phyloP scores from a whole-genome alignment of 2,113 vertebrate genomes.

The Anoura caudifer region DNA sequence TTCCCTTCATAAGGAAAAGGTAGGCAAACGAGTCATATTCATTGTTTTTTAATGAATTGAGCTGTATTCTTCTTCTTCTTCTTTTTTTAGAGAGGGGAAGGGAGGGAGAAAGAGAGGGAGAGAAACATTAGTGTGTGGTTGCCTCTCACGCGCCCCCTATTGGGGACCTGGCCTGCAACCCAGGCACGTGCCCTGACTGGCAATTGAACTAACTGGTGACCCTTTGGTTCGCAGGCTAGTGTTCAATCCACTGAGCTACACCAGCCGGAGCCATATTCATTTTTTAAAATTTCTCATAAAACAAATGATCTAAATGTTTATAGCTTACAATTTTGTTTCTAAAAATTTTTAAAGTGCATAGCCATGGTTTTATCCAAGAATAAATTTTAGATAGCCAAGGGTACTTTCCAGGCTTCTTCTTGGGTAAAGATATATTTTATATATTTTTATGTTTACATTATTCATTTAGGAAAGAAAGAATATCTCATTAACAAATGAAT shows the following conservation, averaged over 20 bases:
- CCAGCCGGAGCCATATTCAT: not conserved
- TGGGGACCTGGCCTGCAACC: no score
- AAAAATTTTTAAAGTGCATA: not conserved
- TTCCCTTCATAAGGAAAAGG: not conserved
- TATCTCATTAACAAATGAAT: not conserved
- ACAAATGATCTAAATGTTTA: not conserved
- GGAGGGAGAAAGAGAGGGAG: no score
- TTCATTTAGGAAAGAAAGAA: not conserved
- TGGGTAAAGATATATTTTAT: not conserved
- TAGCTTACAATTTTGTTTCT: not conserved
- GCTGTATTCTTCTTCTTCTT: no score
- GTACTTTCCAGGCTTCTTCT: not conserved
- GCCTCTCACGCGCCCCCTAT: no score
- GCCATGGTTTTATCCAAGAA: constrained; percentile 1
- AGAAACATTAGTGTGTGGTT: no score
- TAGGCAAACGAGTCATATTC: not conserved
- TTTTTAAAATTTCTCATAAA: not conserved
- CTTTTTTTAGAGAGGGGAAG: no score
- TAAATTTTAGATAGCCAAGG: not conserved
- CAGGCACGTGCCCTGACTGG: no score
- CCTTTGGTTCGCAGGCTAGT: no score
- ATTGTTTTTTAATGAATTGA: no score
- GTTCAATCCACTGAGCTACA: no score
- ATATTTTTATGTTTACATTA: not conserved
- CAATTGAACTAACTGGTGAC: no score